These are phyloP conservation scores for Mongoloraphidia duomilia DNA, from an alignment of 2,888 invertebrate species.

Conservation along the genomic window DNA sequence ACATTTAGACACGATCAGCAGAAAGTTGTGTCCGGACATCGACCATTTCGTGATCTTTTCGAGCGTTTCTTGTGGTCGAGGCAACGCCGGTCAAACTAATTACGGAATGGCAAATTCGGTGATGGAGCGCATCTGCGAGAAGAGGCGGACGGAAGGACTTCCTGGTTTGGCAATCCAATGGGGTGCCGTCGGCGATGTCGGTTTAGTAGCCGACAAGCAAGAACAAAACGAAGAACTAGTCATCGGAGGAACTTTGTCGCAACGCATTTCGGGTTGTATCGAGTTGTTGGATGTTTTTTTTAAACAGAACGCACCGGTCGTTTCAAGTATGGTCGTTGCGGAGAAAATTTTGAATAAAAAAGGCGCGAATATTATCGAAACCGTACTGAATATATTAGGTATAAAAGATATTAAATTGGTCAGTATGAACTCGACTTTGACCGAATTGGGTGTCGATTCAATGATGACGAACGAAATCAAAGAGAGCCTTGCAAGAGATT, in stretches of 20 bases:
- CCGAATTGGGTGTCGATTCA: conserved; percentile 92
- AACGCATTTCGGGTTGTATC: conserved; percentile 48
- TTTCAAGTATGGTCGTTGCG: conserved; percentile 76
- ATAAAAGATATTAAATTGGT: conserved; percentile 54
- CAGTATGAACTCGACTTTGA: conserved; percentile 56
- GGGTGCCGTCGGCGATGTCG: conserved; percentile 86
- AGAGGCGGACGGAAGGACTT: conserved; percentile 48
- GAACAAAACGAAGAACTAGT: conserved; percentile 29
- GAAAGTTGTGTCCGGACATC: conserved; percentile 38
- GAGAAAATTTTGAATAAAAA: conserved; percentile 47
- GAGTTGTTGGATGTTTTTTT: conserved; percentile 53
- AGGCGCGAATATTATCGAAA: conserved; percentile 53
- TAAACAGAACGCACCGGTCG: conserved; percentile 46
- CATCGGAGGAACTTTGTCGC: conserved; percentile 49
- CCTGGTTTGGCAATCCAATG: conserved; percentile 80
- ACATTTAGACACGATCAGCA: conserved; percentile 54
- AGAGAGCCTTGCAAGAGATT: conserved; percentile 78
- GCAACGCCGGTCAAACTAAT: conserved; percentile 83
- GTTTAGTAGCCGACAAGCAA: conserved; percentile 46
- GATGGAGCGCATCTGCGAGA: conserved; percentile 79
- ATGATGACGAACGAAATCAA: conserved; percentile 96
- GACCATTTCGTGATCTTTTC: conserved; percentile 82
- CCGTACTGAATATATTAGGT: conserved; percentile 47
- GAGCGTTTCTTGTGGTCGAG: conserved; percentile 80
- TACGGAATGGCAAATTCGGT: conserved; percentile 83